Conservation (phyloP, 30 jellyfish, hydroid and myxozoan genomes). For the Hydractinia echinata region DNA sequence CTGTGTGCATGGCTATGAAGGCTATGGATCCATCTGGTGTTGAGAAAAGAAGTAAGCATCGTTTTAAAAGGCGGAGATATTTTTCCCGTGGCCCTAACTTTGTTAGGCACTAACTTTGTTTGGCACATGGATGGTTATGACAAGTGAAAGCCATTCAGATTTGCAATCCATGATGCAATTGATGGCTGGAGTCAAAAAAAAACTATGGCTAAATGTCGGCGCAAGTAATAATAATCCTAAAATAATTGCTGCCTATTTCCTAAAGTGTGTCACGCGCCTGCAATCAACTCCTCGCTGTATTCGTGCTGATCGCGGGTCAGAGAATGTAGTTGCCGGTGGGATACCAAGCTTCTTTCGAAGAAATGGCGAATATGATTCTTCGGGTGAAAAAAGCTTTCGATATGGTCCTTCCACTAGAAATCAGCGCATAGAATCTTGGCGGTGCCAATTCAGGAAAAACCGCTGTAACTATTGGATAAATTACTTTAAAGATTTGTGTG, state of each 20-base stretch:
- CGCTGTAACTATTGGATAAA: conserved; percentile 35
- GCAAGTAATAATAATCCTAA: conserved; percentile 49
- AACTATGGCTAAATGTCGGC: conserved; percentile 49
- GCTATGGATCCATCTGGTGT: conserved; percentile 64
- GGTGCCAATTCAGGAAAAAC: conserved; percentile 33
- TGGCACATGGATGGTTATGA: conserved; percentile 68
- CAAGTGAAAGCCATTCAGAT: conserved; percentile 48
- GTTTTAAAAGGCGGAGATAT: conserved; percentile 21
- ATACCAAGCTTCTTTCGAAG: conserved; percentile 37
- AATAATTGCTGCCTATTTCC: conserved; percentile 18
- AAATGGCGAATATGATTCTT: neutral
- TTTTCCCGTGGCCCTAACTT: conserved; percentile 55
- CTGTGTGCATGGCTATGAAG: conserved; percentile 27
- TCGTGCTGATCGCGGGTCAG: conserved; percentile 27
- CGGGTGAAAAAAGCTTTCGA: conserved; percentile 28
- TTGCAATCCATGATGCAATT: conserved; percentile 54
- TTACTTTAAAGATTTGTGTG: conserved; percentile 36
- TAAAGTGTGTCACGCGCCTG: neutral
- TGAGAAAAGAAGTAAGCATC: conserved; percentile 35
- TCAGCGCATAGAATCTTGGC: conserved; percentile 45
- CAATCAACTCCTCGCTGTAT: neutral
- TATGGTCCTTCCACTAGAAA: conserved; percentile 32
- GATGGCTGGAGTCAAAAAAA: conserved; percentile 74
- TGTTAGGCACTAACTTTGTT: no score
- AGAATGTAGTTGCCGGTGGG: conserved; percentile 36